A percentile compares a stretch with the other conserved stretches of the same genome.
These are phyloP conservation scores for Hormaphis cornu DNA, from an alignment of 1,140 invertebrate genomes.

Conservation along the genomic window DNA sequence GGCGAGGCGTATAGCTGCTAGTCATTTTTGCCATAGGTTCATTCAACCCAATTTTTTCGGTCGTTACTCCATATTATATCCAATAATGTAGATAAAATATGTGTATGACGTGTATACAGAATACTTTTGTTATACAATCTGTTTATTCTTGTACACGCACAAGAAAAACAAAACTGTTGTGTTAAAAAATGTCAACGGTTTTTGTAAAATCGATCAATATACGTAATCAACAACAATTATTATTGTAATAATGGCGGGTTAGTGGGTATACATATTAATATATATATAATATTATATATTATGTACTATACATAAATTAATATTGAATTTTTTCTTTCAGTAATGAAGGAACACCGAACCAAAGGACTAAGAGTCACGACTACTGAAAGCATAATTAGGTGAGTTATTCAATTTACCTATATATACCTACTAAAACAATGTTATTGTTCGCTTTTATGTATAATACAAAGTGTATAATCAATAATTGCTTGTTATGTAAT, in stretches of 20 bases:
- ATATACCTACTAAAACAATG: neutral
- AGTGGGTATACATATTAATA: too few relatives aligned
- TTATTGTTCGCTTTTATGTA: too few relatives aligned
- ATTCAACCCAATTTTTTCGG: slow-evolving; percentile 29
- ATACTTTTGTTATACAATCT: neutral
- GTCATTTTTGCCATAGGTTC: slow-evolving; percentile 22
- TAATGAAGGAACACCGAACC: slow-evolving; percentile 34
- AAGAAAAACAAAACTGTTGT: neutral
- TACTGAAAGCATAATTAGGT: slow-evolving; percentile 31
- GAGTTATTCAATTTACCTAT: slow-evolving; percentile 1
- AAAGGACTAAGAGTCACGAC: slow-evolving; percentile 33
- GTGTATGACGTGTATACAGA: neutral
- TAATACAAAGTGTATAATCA: too few relatives aligned
- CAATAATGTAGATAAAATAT: slow-evolving; percentile 9
- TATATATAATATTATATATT: too few relatives aligned
- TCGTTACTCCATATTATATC: slow-evolving; percentile 28
- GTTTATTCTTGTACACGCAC: too few relatives aligned
- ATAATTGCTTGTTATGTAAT: neutral
- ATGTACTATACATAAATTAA: too few relatives aligned
- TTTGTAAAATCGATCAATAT: too few relatives aligned
- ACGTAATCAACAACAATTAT: too few relatives aligned
- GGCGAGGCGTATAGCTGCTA: neutral
- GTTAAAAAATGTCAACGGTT: neutral
- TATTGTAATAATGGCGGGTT: too few relatives aligned
- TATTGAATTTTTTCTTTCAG: neutral